Base-by-base conservation (phyloP, 2,888 invertebrate genomes). In the Osmoderma eremita region DNA sequence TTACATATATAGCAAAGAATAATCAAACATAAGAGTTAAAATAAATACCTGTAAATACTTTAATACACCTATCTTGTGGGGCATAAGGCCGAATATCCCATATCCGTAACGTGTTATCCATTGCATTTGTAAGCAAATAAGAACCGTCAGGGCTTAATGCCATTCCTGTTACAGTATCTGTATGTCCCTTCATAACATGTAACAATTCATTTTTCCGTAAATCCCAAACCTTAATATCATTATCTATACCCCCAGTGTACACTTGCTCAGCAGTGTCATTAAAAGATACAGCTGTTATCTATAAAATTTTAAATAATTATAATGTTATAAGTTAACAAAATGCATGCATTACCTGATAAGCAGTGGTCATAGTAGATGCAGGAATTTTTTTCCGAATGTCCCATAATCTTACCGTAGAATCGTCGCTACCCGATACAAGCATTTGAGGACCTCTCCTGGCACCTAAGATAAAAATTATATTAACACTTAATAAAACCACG, bases 31-130 rank as follows among this genome's bases (percentile, higher is more conserved):
- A n/a, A n/a, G n/a, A n/a, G n/a, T n/a, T n/a, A n/a, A n/a, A n/a
- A n/a, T n/a, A n/a, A n/a, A 18, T 70, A 75, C 75, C 97, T 10
- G 91, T 88, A 72, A 97, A 87, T 41, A 97, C 89, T 82, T 97
- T 97, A 0, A 97, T 92, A 82, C 97, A 97, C 71, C 98, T 87
- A 79, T 97, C 97, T 41, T 90, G 88, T 0, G 97, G 94, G 1
- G 95, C 97, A 84, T 94, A 98, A 0, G 98, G 96, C 22, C 98
- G 86, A 62, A 98, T 91, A 83, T 99, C 98, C 98, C 98, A 99
- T 75, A 98, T 94, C 66, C 98, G 86, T 36, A 98, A 85, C 1
- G 95, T 93, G 78, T 93, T 94, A 81, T 99, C 99, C 98, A 99
- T 98, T 0, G 95, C 88, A 85, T 98, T 99, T 0, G 97, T 94